Evolutionary conservation across 2,888 invertebrate species (phyloP).

Genomic region (Oeneis ivallda): DNA sequence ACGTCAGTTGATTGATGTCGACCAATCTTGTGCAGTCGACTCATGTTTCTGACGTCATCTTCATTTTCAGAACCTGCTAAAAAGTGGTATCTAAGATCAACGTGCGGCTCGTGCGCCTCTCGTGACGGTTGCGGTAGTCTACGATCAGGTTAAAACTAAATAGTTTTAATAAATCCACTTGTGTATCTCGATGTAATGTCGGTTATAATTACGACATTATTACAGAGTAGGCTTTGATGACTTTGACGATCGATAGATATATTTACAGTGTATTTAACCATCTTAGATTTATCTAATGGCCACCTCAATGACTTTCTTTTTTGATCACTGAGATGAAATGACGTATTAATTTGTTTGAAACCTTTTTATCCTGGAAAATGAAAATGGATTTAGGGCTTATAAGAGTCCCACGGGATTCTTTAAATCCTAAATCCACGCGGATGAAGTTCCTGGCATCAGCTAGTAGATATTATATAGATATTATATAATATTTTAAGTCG

Average conservation of each 20-base stretch:
- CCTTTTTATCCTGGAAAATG: too few species aligned
- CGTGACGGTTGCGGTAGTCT: not conserved
- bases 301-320: not conserved
- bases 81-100: too few species aligned
- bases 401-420: too few species aligned
- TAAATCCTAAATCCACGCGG: too few species aligned
- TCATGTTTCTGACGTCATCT: too few species aligned
- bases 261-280: not conserved
- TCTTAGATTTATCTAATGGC: not conserved
- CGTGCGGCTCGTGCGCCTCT: not conserved
- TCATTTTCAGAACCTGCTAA: too few species aligned
- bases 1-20: not conserved
- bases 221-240: slow-evolving; percentile 12
- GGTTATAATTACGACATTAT: slow-evolving; percentile 16
- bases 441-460: too few species aligned
- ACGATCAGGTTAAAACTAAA: slow-evolving; percentile 37
- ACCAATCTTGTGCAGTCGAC: not conserved
- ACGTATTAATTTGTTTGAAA: too few species aligned
- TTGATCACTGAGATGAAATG: too few species aligned
- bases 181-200: slow-evolving; percentile 20
- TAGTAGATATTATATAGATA: too few species aligned
- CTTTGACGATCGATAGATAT: slow-evolving; percentile 7
- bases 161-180: slow-evolving; percentile 42
- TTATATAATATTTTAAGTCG: too few species aligned
- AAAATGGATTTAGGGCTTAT: too few species aligned